Base-by-base conservation (phyloP, 2,113 vertebrate species). In the Litocranius walleri region DNA sequence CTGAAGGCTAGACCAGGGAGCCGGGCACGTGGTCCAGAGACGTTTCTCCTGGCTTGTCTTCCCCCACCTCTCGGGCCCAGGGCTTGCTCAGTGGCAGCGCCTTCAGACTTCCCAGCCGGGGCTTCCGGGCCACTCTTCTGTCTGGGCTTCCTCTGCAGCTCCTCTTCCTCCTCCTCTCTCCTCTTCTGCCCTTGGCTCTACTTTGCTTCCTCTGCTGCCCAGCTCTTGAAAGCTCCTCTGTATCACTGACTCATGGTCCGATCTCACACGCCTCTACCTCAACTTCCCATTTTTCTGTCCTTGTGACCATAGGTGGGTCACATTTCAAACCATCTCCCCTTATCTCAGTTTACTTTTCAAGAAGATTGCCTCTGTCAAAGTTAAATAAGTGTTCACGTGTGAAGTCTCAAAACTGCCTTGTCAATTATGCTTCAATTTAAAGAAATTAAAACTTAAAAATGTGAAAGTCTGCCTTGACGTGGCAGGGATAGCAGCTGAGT, bases 11-110 rank as follows among this genome's bases (percentile, higher is more conserved):
- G 67, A 36, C n/a, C 2, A 0, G 3, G 50, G 50, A 56, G 36
- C 82, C 5, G 1, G 5, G 0, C 6, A 5, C 17, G 0, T 7
- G 3, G 67, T 23, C 43, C n/a, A 52, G 29, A 11, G 1, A 0
- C 17, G 1, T 14, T 25, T 40, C n/a, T 17, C 43, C 1, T 13
- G 17, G 50, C 1, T 3, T 8, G 0, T 52, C 25, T 36, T 52
- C 19, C 33, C 25, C 33, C 1, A 0, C 13, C 7, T 27, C 48
- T 52, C 16, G 30, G 83, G 62, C 30, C 7, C 13, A 48, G 10
- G 82, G 6, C 40, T 16, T 29, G 21, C 13, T 64, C 19, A 10
- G 6, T 21, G 54, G 45, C 6, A 14, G 14, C 30, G 21, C 45
- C 74, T 87, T 52, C 12, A 4, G 21, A 0, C 88, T 30, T 10